Evolutionary conservation across 2,113 vertebrate genomes (phyloP), one percentile per base, ranked within the genome.

Genomic region (Sigmodon hispidus): DNA sequence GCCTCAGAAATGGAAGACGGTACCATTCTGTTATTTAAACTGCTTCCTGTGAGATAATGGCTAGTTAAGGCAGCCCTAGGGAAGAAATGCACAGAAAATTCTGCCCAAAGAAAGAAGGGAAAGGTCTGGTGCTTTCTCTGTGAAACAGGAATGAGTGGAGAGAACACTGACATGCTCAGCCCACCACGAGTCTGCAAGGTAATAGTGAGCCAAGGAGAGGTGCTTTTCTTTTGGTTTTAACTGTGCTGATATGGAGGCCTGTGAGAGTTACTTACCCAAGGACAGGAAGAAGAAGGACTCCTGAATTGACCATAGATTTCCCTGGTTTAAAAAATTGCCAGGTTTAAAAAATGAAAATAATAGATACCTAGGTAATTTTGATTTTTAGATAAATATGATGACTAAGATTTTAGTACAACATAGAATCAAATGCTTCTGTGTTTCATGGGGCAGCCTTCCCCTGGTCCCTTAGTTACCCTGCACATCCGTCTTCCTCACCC

Each of bases 81-180:
- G 65, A 94, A 70, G 31, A 4, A n/a, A 55, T 9, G 17, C 1
- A n/a, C 7, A 1, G 22, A 43, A 45, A 97, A 63, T 34, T 31
- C 40, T 22, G 31, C 43, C 95, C 15, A 29, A 52, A 59, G 67
- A 90, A 84, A 94, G 94, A 61, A 96, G 93, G 70, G 31, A 72
- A 63, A 96, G 84, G 96, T 94, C 95, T 94, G n/a, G n/a, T n/a
- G n/a, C 9, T 21, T 96, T 69, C n/a, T 57, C 76, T 93, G 45
- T 36, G 72, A 76, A n/a, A 89, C 76, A 43, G 50, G 36, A 73
- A 95, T 34, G 16, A n/a, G 59, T 79, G 70, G 90, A 85, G 29
- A 76, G 70, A 89, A 43, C 45, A 73, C 22, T 3, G 21, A 55
- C n/a, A 90, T 89, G 16, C 83, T 97, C 87, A 87, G 96, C 87